Evolutionary conservation across 1,140 invertebrate species (phyloP).

Genomic region (Brachionus plicatilis): DNA sequence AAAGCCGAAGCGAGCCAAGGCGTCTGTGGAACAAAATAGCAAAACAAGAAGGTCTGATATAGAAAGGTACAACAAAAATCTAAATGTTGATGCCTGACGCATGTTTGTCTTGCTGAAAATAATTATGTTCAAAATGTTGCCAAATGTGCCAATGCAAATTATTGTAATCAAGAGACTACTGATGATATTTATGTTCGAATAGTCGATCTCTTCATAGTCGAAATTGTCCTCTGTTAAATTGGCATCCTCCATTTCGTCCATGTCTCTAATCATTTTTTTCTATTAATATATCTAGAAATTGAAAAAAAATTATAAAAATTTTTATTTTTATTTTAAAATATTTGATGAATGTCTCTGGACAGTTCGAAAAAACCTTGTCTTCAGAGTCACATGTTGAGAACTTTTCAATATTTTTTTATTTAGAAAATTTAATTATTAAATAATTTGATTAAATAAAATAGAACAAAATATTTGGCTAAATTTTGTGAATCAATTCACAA

Average conservation of each 20-base stretch:
- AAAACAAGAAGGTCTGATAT: constrained; percentile 11
- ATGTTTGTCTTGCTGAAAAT: constrained; percentile 9
- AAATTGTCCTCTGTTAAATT: neutral
- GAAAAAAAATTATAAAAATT: too few relatives aligned
- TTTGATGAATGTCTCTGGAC: neutral
- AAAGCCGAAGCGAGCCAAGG: neutral
- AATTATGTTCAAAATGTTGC: constrained; percentile 19
- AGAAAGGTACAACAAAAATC: constrained; percentile 19
- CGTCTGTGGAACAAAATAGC: neutral
- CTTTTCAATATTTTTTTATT: too few relatives aligned
- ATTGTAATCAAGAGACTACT: neutral
- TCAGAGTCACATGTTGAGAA: too few relatives aligned
- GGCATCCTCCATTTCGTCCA: neutral
- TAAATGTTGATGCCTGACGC: constrained; percentile 22
- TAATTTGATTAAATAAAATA: too few relatives aligned
- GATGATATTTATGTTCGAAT: neutral
- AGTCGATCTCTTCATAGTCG: neutral
- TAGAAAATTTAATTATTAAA: too few relatives aligned
- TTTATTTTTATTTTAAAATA: neutral
- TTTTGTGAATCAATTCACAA: too few relatives aligned
- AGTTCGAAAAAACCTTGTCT: neutral
- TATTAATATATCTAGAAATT: neutral
- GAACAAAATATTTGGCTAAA: too few relatives aligned
- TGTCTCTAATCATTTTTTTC: neutral
- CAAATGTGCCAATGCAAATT: neutral